Percentiles rank a stretch among this genome's conserved stretches.
phyloP scores from a whole-genome alignment of 2,113 vertebrate genomes.

The Petaurus breviceps region DNA sequence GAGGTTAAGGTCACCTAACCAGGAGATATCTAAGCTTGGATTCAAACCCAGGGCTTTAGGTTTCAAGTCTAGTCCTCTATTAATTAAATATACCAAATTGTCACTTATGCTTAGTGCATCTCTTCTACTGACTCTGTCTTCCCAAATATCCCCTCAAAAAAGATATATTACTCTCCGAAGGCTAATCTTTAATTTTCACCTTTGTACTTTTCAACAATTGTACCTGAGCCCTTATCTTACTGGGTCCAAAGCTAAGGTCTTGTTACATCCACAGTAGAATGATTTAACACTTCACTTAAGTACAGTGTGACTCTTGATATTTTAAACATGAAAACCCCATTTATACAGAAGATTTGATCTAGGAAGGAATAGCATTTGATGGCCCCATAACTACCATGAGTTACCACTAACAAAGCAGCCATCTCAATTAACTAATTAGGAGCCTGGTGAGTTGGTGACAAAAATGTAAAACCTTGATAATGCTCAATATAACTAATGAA shows the following conservation, averaged over 20 bases:
- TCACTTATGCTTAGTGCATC: not conserved
- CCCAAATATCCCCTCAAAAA: not conserved
- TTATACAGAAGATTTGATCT: constrained; percentile 3
- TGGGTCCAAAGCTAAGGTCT: not conserved
- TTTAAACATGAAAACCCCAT: not conserved
- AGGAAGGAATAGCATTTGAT: constrained; percentile 31
- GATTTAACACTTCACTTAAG: not conserved
- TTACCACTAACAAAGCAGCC: constrained; percentile 35
- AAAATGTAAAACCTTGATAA: constrained; percentile 63
- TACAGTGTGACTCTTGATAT: not conserved
- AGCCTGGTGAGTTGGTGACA: constrained; percentile 24
- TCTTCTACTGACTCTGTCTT: not conserved
- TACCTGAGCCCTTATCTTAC: not conserved
- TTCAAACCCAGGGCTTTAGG: not conserved
- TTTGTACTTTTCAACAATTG: not conserved
- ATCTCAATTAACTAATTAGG: constrained; percentile 51
- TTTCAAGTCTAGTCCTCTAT: not conserved
- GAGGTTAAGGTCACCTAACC: not conserved
- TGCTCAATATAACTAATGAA: constrained; percentile 62
- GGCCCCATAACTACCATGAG: not conserved
- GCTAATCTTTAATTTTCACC: not conserved
- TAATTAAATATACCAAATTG: not conserved
- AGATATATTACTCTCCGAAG: not conserved
- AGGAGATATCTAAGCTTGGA: not conserved
- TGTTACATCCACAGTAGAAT: not conserved